phyloP scores from a whole-genome alignment of 2,888 invertebrate species.

The Embidobia sp. region DNA sequence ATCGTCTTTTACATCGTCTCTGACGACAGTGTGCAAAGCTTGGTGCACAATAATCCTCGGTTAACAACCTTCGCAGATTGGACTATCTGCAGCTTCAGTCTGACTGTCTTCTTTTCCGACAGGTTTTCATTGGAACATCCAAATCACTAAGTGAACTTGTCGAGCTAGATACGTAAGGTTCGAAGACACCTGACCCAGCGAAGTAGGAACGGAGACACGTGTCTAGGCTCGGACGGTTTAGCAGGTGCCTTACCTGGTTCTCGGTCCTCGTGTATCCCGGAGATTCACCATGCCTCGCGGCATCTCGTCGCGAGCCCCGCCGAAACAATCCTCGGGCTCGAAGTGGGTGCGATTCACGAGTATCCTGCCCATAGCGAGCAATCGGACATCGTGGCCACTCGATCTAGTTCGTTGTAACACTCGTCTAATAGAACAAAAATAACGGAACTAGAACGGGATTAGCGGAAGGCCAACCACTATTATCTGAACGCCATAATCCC shows the following conservation, averaged over 20 bases:
- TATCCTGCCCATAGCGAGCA: constrained; percentile 53
- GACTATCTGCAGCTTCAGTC: too few species aligned
- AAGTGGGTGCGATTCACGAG: constrained; percentile 25
- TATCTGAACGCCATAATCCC: constrained; percentile 57
- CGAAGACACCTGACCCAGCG: constrained; percentile 5
- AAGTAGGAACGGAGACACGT: neutral
- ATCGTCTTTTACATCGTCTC: too few species aligned
- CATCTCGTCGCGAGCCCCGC: constrained; percentile 39
- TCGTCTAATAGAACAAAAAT: constrained; percentile 11
- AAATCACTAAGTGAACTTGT: too few species aligned
- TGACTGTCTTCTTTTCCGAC: too few species aligned
- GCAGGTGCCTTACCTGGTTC: constrained; percentile 14
- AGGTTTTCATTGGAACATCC: too few species aligned
- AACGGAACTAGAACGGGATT: constrained; percentile 9
- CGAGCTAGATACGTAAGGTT: too few species aligned
- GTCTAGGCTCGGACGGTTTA: neutral
- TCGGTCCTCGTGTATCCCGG: constrained; percentile 8
- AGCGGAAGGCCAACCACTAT: constrained; percentile 33
- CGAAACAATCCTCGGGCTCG: constrained; percentile 17
- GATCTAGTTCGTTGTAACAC: constrained; percentile 41
- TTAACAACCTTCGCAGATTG: too few species aligned
- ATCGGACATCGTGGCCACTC: constrained; percentile 36
- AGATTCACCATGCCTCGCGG: constrained; percentile 6
- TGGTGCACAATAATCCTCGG: too few species aligned
- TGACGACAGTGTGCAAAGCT: too few species aligned